Conservation (phyloP, 2,888 invertebrate species). For the Nemotelus nigrinus region DNA sequence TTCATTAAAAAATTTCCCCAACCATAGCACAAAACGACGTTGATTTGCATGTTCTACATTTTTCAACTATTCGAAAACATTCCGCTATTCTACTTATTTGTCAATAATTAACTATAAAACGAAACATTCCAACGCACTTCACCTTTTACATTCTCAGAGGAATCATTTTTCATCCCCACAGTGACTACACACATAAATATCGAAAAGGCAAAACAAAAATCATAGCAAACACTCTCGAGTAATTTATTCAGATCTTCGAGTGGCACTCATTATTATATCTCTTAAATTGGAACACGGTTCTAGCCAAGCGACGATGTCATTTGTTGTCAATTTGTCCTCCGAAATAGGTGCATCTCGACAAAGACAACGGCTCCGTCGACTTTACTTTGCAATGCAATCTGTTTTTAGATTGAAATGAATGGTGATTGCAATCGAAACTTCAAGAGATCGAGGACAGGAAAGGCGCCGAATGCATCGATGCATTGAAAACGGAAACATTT, state of each 20-base stretch:
- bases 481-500: slow-evolving; percentile 33
- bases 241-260: slow-evolving; percentile 24
- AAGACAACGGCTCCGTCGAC: neutral
- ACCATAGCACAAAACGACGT: too few species aligned
- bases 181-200: slow-evolving; percentile 6
- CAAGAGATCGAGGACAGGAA: slow-evolving; percentile 13
- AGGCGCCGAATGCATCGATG: slow-evolving; percentile 20
- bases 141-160: neutral
- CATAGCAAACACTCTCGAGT: slow-evolving; percentile 17
- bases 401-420: slow-evolving; percentile 26
- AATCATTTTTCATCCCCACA: neutral
- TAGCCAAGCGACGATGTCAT: neutral
- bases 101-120: slow-evolving; percentile 5
- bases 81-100: neutral
- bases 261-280: slow-evolving; percentile 17
- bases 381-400: neutral
- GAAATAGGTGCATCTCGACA: slow-evolving; percentile 15
- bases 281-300: slow-evolving; percentile 1
- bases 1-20: too few species aligned
- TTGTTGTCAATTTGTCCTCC: slow-evolving; percentile 35
- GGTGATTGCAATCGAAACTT: slow-evolving; percentile 20
- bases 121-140: neutral
- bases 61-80: neutral
- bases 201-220: slow-evolving; percentile 2
- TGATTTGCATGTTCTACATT: neutral